A percentile compares a stretch with the other conserved stretches of the same genome.
Evolutionary conservation across 1,140 invertebrate species (phyloP).

Genomic region (Drosophila arawakana): DNA sequence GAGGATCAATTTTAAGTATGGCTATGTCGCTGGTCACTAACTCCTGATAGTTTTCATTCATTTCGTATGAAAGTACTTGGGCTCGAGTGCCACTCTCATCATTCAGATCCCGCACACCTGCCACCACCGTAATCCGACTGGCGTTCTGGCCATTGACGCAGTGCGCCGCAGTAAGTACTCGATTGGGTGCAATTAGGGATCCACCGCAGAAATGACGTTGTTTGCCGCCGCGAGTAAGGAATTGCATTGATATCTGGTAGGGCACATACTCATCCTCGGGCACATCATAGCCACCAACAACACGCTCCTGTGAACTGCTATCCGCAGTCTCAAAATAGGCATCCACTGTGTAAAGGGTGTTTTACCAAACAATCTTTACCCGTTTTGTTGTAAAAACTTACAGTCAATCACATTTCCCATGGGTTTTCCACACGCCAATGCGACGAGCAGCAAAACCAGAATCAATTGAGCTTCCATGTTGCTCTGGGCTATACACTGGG

Average conservation of each 20-base stretch:
- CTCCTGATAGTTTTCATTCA: constrained; percentile 78
- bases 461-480: constrained; percentile 17
- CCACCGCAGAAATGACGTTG: constrained; percentile 85
- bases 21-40: constrained; percentile 82
- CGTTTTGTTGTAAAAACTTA: constrained; percentile 37
- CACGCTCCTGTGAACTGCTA: constrained; percentile 68
- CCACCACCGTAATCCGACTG: constrained; percentile 82
- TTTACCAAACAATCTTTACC: background rate
- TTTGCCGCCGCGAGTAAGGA: constrained; percentile 60
- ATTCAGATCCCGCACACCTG: constrained; percentile 82
- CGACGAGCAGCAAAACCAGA: constrained; percentile 26
- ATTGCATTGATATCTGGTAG: constrained; percentile 82
- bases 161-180: constrained; percentile 85
- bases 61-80: constrained; percentile 69
- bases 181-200: constrained; percentile 84
- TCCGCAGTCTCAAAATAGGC: constrained; percentile 66
- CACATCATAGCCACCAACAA: constrained; percentile 76
- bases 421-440: constrained; percentile 16
- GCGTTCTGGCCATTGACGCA: constrained; percentile 84
- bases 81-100: constrained; percentile 78
- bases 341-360: constrained; percentile 51
- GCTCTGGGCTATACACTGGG: background rate
- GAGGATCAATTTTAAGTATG: constrained; percentile 77
- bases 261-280: constrained; percentile 73
- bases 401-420: constrained; percentile 55